phyloP scores from a whole-genome alignment of 2,888 invertebrate species.

The Acrobasis repandana region DNA sequence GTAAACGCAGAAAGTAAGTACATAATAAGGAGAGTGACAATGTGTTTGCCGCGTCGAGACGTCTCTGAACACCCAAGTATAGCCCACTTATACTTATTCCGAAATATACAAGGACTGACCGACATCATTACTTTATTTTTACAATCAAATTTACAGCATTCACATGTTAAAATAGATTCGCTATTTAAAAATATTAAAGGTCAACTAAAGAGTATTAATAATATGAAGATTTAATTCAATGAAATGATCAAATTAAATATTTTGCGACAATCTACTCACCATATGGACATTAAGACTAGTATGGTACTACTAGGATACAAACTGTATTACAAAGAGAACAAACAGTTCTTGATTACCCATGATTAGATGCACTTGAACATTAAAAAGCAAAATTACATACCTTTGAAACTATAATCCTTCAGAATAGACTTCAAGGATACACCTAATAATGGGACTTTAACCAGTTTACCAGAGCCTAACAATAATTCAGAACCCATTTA shows the following conservation, averaged over 20 bases:
- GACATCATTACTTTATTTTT: conserved; percentile 39
- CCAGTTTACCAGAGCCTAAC: too few species aligned
- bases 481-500: too few species aligned
- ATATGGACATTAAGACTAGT: conserved; percentile 4
- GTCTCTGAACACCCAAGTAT: conserved; percentile 53
- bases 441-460: too few species aligned
- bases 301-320: not conserved
- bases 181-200: conserved; percentile 10
- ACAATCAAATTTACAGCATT: conserved; percentile 49
- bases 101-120: conserved; percentile 46
- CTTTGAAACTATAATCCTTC: too few species aligned
- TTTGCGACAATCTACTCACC: conserved; percentile 11
- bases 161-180: conserved; percentile 27
- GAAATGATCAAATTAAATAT: not conserved
- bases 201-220: not conserved
- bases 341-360: not conserved
- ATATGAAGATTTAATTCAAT: not conserved
- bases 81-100: conserved; percentile 43
- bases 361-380: not conserved
- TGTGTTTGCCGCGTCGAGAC: conserved; percentile 36
- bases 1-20: conserved; percentile 57
- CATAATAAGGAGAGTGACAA: conserved; percentile 47
- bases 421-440: too few species aligned
- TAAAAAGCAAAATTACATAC: not conserved
- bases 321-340: not conserved